These are phyloP conservation scores for Mustela lutreola DNA, from an alignment of 2,113 vertebrate genomes.

Conservation along the genomic window DNA sequence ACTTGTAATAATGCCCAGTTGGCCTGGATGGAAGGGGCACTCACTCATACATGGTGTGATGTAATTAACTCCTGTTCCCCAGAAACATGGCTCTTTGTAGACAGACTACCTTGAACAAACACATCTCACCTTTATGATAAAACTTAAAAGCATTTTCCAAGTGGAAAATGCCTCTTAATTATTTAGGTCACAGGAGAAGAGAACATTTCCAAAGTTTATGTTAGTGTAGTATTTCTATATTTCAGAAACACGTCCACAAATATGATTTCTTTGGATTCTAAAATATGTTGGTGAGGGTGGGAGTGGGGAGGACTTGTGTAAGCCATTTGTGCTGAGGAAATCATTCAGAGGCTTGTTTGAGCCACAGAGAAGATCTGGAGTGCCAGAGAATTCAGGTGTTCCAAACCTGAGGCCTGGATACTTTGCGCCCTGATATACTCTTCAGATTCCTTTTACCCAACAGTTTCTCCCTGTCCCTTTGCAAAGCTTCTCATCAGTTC, in stretches of 20 bases:
- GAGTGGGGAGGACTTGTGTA: background rate
- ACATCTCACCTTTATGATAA: slow-evolving; percentile 73
- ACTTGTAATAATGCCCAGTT: slow-evolving; percentile 86
- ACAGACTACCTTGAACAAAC: slow-evolving; percentile 75
- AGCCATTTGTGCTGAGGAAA: background rate
- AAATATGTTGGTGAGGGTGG: background rate
- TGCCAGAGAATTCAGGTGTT: background rate
- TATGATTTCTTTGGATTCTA: background rate
- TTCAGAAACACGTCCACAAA: background rate
- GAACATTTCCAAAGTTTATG: slow-evolving; percentile 2
- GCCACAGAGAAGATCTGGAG: background rate
- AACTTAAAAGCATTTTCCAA: slow-evolving; percentile 66
- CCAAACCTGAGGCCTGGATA: background rate
- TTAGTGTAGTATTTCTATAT: background rate
- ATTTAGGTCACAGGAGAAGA: slow-evolving; percentile 8
- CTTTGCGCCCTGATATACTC: background rate
- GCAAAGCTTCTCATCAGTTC: background rate
- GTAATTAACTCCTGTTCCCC: slow-evolving; percentile 80
- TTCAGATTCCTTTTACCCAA: background rate
- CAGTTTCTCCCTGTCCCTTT: background rate
- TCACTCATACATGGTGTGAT: slow-evolving; percentile 78
- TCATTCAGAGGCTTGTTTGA: background rate
- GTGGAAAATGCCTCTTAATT: slow-evolving; percentile 67
- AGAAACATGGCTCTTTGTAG: slow-evolving; percentile 65
- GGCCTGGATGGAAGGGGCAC: slow-evolving; percentile 83